Evolutionary conservation across 2,888 invertebrate genomes (phyloP), one percentile per base, ranked within the genome.

Genomic region (Harmothoe impar): DNA sequence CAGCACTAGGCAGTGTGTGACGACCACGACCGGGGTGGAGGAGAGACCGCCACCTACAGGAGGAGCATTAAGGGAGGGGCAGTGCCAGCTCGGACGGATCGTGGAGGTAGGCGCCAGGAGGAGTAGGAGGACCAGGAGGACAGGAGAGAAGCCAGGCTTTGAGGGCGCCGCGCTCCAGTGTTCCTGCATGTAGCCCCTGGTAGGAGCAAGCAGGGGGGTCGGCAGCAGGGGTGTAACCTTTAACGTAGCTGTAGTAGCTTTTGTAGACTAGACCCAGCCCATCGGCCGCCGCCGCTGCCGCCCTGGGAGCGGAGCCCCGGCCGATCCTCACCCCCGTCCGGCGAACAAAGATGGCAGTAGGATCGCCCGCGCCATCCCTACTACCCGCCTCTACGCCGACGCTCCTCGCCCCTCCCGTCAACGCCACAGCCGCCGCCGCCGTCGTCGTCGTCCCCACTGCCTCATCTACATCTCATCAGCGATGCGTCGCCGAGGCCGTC

Each of bases 401-500:
- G 7, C 62, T n/a, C 23, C 20, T 15, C 62, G 12, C 62, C 15
- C 62, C 62, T 3, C 12, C 20, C 23, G 3, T 3, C 62, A 1
- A n/a, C 62, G 20, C 72, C 25, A 0, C 72, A 3, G 15, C 72
- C 72, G 72, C 29, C 72, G 72, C 25, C 72, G 72, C 72, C 29
- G 72, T 29, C 72, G 72, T 72, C 29, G 72, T 25, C 15, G 72
- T 29, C 72, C 72, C 29, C 20, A 25, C 31, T 25, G 29, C 31
- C 72, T 72, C 72, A 72, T 72, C 72, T 72, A 72, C 72, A 72
- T 72, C 72, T 72, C 72, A 29, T 29, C 72, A 72, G 72, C 17
- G 31, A 72, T 72, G 72, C 72, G 29, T 29, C 72, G 72, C 29
- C 72, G 72, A 72, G 72, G 72, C 29, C 29, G 72, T 25, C 72